Percentiles rank a stretch among this genome's conserved stretches.
These are phyloP conservation scores for Dipodomys ordii DNA, from an alignment of 2,113 vertebrate genomes.

Conservation along the genomic window DNA sequence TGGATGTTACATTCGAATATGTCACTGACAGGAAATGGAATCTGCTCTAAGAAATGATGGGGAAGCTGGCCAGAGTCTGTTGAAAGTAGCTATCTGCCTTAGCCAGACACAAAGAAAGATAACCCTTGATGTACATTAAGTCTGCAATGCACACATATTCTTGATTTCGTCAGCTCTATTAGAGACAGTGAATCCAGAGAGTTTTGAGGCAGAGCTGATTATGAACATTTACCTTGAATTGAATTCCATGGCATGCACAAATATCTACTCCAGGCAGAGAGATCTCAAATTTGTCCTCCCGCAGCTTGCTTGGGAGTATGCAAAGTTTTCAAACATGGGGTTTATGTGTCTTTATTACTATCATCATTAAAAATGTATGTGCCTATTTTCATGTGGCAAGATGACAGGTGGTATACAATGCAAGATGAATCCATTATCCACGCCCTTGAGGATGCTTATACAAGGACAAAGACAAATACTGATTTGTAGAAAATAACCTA, in stretches of 20 bases:
- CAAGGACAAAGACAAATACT: neutral
- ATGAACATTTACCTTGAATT: slow-evolving; percentile 79
- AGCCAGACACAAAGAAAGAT: slow-evolving; percentile 68
- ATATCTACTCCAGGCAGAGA: slow-evolving; percentile 80
- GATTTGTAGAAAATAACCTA: neutral
- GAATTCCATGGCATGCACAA: slow-evolving; percentile 29
- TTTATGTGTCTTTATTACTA: slow-evolving; percentile 28
- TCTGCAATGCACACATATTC: neutral
- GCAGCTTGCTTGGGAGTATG: slow-evolving; percentile 22
- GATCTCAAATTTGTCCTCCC: slow-evolving; percentile 79
- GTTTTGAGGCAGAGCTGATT: slow-evolving; percentile 32
- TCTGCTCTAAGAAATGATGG: slow-evolving; percentile 64
- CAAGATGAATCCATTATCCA: neutral
- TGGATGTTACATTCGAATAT: slow-evolving; percentile 89
- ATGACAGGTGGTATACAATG: slow-evolving; percentile 30
- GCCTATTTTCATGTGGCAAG: slow-evolving; percentile 37
- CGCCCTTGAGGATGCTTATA: neutral
- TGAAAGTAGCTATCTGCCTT: slow-evolving; percentile 61
- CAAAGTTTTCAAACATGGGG: neutral
- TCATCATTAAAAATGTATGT: slow-evolving; percentile 62
- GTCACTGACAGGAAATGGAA: slow-evolving; percentile 77
- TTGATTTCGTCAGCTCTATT: slow-evolving; percentile 47
- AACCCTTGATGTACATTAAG: neutral
- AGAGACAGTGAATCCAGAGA: slow-evolving; percentile 60
- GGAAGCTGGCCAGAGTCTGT: neutral